Percentiles rank a stretch among this genome's conserved stretches.
Evolutionary conservation across 2,113 vertebrate species (phyloP).

Genomic region (Puffinus mauretanicus): DNA sequence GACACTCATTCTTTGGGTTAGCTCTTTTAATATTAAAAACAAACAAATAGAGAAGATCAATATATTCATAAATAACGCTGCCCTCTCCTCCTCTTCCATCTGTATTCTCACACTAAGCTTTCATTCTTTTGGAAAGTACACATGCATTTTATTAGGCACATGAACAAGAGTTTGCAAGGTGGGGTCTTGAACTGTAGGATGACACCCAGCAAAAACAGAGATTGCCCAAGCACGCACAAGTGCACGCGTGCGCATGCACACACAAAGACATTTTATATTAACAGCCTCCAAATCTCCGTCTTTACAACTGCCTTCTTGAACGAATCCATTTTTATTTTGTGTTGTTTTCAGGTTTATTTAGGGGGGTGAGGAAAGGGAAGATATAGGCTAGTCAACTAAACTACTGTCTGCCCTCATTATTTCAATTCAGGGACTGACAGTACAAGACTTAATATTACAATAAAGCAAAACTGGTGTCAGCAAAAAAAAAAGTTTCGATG

Average conservation of each 20-base stretch:
- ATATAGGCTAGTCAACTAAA: slow-evolving; percentile 33
- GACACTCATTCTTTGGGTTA: neutral
- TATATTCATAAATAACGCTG: neutral
- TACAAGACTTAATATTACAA: slow-evolving; percentile 77
- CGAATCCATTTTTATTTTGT: neutral
- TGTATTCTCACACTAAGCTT: neutral
- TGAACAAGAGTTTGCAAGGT: neutral
- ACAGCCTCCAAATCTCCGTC: neutral
- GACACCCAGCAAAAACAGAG: neutral
- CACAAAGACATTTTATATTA: neutral
- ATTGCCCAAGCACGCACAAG: neutral
- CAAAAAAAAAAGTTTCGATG: slow-evolving; percentile 70
- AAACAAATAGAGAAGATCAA: neutral
- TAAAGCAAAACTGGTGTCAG: slow-evolving; percentile 79
- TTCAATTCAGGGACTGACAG: slow-evolving; percentile 74
- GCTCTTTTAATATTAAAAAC: neutral
- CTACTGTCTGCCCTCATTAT: slow-evolving; percentile 72
- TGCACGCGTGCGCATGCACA: too few relatives aligned
- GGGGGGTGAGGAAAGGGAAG: neutral
- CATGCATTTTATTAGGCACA: neutral
- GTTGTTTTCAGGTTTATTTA: neutral
- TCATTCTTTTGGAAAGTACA: neutral
- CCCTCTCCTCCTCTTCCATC: neutral
- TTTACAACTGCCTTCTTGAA: neutral
- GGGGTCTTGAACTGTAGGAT: neutral